Conservation (phyloP, 2,797 vertebrate species). For the Trematomus bernacchii region DNA sequence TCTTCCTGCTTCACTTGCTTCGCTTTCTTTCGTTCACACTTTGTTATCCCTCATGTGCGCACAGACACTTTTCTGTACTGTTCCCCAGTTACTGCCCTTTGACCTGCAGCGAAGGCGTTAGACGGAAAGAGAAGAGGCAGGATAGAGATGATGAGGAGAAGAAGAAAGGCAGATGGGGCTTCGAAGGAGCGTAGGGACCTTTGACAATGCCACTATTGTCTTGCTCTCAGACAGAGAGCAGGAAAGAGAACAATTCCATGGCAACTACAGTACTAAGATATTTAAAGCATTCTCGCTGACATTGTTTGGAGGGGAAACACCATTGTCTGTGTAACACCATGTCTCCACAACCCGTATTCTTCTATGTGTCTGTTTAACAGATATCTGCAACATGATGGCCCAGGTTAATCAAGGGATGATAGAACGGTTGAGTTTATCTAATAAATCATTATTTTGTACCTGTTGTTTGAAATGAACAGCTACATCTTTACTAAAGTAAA, state of each 20-base stretch:
- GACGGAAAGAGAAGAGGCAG: slow-evolving; percentile 19
- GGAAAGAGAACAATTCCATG: slow-evolving; percentile 24
- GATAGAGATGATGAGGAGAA: slow-evolving; percentile 8
- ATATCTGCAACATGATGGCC: not conserved
- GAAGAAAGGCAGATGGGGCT: slow-evolving; percentile 45
- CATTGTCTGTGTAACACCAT: not conserved
- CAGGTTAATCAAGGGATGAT: not conserved
- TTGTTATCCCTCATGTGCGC: slow-evolving; percentile 5
- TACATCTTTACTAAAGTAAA: not conserved
- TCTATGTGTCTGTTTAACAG: not conserved
- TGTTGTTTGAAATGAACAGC: slow-evolving; percentile 22
- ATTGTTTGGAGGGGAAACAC: not conserved
- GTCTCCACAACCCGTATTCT: not conserved
- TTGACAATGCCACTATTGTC: slow-evolving; percentile 49
- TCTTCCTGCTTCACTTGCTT: slow-evolving; percentile 3
- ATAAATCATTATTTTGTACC: no score
- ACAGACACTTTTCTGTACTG: slow-evolving; percentile 20
- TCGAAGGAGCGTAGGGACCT: slow-evolving; percentile 46
- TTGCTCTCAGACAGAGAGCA: slow-evolving; percentile 25
- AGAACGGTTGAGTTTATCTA: no score
- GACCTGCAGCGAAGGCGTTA: slow-evolving; percentile 35
- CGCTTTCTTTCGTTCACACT: slow-evolving; percentile 7
- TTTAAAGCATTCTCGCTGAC: slow-evolving; percentile 3
- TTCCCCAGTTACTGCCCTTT: slow-evolving; percentile 35
- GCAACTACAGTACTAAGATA: slow-evolving; percentile 17